These are phyloP conservation scores for Tonatia bakeri DNA, from an alignment of 2,113 vertebrate species.

Conservation along the genomic window DNA sequence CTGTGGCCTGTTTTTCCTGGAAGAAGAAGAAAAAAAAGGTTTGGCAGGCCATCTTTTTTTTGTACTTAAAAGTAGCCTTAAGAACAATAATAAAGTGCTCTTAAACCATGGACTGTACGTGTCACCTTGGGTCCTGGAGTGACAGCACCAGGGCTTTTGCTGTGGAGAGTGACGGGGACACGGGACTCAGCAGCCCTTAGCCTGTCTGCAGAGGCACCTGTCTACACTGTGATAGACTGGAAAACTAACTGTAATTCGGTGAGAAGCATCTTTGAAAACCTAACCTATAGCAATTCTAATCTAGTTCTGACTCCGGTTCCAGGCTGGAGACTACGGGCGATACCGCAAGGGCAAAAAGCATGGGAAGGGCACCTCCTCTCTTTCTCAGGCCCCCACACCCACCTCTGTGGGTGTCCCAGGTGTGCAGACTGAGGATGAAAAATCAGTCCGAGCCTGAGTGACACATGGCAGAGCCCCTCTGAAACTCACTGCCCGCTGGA, in stretches of 20 bases:
- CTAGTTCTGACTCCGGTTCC: neutral
- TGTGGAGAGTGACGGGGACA: fast-evolving
- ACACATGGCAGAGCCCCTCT: neutral
- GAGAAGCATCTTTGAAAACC: neutral
- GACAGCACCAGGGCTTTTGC: neutral
- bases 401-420: neutral
- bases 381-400: neutral
- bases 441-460: neutral
- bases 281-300: neutral
- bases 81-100: conserved; percentile 99
- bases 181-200: neutral
- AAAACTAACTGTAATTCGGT: neutral
- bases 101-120: conserved; percentile 87
- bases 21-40: conserved; percentile 89
- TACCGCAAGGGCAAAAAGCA: no score
- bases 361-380: neutral
- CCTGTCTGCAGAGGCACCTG: fast-evolving
- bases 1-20: conserved; percentile 94
- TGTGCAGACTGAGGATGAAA: neutral
- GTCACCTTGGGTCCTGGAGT: neutral
- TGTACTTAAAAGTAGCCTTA: conserved; percentile 99
- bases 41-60: conserved; percentile 99
- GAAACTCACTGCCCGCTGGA: no score
- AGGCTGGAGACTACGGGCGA: neutral
- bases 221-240: neutral